phyloP scores from a whole-genome alignment of 2,797 vertebrate species.

The Poecilia picta region DNA sequence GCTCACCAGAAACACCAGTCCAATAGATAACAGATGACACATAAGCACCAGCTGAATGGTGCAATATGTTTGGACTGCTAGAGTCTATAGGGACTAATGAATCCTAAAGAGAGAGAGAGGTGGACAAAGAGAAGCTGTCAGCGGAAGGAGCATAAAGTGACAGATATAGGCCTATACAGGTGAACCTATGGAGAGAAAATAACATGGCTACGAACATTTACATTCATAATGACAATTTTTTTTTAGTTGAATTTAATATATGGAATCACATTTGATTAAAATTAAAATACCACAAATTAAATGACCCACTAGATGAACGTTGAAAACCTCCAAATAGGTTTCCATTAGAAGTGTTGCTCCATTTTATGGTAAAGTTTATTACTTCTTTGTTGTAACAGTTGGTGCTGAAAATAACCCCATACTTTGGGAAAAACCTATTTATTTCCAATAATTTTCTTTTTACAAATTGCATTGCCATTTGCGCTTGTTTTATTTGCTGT shows the following conservation, averaged over 20 bases:
- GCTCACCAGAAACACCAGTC: slow-evolving; percentile 79
- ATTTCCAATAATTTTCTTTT: not conserved
- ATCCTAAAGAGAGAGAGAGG: slow-evolving; percentile 70
- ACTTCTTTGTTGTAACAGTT: not conserved
- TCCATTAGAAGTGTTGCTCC: not conserved
- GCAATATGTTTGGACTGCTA: slow-evolving; percentile 77
- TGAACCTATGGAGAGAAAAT: slow-evolving; percentile 50
- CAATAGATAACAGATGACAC: slow-evolving; percentile 84
- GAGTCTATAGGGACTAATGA: slow-evolving; percentile 78
- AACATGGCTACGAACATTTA: not conserved
- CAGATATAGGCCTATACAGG: slow-evolving; percentile 68
- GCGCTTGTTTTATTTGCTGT: not conserved
- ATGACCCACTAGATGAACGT: not conserved
- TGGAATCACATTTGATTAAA: not conserved
- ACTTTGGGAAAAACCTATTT: not conserved
- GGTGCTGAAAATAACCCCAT: not conserved
- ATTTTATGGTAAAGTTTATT: not conserved
- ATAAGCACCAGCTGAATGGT: slow-evolving; percentile 78
- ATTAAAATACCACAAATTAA: not conserved
- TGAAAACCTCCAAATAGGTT: not conserved
- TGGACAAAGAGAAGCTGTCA: slow-evolving; percentile 61
- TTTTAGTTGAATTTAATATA: not conserved
- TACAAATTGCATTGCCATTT: not conserved
- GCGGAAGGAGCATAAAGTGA: slow-evolving; percentile 48
- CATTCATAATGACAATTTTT: not conserved